Evolutionary conservation across 2,888 invertebrate genomes (phyloP).

Genomic region (Kuschelorhynchus macadamiae): DNA sequence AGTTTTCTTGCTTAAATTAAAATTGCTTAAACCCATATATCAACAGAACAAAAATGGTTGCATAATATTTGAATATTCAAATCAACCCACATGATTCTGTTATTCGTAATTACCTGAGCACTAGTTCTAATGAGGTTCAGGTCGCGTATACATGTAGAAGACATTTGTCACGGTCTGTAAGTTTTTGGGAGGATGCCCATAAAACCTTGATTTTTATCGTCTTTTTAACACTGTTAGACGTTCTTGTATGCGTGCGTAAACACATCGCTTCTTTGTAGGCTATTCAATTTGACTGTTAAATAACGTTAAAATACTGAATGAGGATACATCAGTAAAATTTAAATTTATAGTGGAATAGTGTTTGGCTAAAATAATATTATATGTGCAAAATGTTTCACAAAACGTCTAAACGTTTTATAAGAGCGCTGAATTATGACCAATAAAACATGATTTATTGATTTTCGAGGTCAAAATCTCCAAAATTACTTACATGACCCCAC

Average conservation of each 20-base stretch:
- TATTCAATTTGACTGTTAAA: neutral
- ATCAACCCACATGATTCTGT: constrained; percentile 40
- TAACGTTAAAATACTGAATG: too few species aligned
- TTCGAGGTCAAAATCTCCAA: too few species aligned
- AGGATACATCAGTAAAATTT: too few species aligned
- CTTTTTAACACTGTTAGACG: neutral
- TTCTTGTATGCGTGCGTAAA: constrained; percentile 10
- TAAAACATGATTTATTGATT: too few species aligned
- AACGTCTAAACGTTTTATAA: too few species aligned
- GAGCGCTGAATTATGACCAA: too few species aligned
- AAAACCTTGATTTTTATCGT: constrained; percentile 33
- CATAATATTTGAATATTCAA: constrained; percentile 45
- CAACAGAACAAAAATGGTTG: constrained; percentile 26
- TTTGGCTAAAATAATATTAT: too few species aligned
- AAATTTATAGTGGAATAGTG: too few species aligned
- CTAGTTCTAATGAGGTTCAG: constrained; percentile 41
- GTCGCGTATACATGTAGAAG: constrained; percentile 33
- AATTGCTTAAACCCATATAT: constrained; percentile 18
- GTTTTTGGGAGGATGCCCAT: constrained; percentile 31
- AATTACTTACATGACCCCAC: too few species aligned
- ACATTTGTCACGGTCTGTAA: constrained; percentile 44
- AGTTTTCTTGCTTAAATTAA: constrained; percentile 4
- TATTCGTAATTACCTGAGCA: constrained; percentile 32
- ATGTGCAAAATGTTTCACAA: too few species aligned
- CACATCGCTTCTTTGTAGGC: constrained; percentile 8